Evolutionary conservation across 1,140 invertebrate species (phyloP).

Genomic region (Aphelenchoides besseyi): DNA sequence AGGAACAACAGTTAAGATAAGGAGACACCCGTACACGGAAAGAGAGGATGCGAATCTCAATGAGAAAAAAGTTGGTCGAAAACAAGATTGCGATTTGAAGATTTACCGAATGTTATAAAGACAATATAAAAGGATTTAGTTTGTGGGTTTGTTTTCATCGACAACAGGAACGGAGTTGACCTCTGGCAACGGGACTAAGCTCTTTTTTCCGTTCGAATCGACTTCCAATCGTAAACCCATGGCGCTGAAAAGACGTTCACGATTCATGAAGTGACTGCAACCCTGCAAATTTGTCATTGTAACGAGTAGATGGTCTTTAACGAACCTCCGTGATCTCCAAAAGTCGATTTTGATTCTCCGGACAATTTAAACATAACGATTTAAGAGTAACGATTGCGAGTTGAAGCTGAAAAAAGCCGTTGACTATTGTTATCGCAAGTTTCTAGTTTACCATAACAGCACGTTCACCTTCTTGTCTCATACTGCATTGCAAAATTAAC

Average conservation of each 20-base stretch:
- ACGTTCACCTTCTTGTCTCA: constrained; percentile 2
- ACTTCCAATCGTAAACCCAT: background rate
- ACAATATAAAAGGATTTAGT: too few relatives aligned
- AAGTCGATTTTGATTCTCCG: constrained; percentile 18
- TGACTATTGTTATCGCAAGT: background rate
- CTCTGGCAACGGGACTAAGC: background rate
- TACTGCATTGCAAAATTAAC: constrained; percentile 14
- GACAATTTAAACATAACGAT: constrained; percentile 12
- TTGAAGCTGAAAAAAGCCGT: constrained; percentile 1
- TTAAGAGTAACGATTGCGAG: background rate
- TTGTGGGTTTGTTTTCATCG: too few relatives aligned
- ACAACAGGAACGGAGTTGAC: background rate
- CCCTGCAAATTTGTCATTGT: background rate
- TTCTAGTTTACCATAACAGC: background rate
- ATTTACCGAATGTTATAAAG: too few relatives aligned
- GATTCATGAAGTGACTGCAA: constrained; percentile 16
- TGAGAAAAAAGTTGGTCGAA: too few relatives aligned
- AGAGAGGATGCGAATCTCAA: too few relatives aligned
- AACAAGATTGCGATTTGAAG: too few relatives aligned
- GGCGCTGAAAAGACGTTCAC: background rate
- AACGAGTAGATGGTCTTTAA: background rate
- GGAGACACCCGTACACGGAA: too few relatives aligned
- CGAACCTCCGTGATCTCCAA: constrained; percentile 12
- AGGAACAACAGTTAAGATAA: too few relatives aligned
- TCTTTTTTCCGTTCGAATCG: constrained; percentile 9